Evolutionary conservation across 2,797 vertebrate genomes (phyloP).

Genomic region (Psittacula derbiana): DNA sequence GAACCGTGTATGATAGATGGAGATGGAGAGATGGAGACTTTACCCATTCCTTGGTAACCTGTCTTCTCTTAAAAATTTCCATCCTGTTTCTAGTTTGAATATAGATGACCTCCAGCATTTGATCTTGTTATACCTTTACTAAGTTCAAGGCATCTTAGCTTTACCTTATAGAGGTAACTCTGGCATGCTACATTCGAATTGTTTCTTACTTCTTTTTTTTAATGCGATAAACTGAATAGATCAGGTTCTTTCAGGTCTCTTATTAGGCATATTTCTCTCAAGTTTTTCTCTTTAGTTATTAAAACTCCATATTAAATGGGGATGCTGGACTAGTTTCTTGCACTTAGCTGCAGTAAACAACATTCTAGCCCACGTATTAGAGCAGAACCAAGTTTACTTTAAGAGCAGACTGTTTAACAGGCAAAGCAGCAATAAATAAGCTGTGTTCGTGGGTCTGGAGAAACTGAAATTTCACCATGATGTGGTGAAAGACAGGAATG

Average conservation of each 20-base stretch:
- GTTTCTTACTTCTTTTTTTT: not conserved
- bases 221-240: not conserved
- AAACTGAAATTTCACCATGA: constrained; percentile 1
- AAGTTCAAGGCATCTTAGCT: not conserved
- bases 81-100: not conserved
- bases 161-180: not conserved
- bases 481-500: constrained; percentile 6
- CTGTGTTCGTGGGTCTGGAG: constrained; percentile 1
- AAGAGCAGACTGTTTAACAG: not conserved
- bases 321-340: not conserved
- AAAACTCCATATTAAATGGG: not conserved
- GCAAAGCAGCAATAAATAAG: constrained; percentile 44
- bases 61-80: not conserved
- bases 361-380: accelerated
- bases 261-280: not conserved
- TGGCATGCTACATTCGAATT: not conserved
- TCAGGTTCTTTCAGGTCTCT: not conserved
- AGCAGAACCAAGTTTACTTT: not conserved
- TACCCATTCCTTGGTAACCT: not conserved
- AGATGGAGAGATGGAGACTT: no score
- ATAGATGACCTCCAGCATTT: not conserved
- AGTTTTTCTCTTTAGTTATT: not conserved
- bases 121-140: not conserved
- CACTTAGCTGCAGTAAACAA: not conserved
- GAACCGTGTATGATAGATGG: not conserved